A percentile compares a stretch with the other conserved stretches of the same genome.
These are phyloP conservation scores for Smutsia gigantea DNA, from an alignment of 2,797 vertebrate genomes.

Conservation along the genomic window DNA sequence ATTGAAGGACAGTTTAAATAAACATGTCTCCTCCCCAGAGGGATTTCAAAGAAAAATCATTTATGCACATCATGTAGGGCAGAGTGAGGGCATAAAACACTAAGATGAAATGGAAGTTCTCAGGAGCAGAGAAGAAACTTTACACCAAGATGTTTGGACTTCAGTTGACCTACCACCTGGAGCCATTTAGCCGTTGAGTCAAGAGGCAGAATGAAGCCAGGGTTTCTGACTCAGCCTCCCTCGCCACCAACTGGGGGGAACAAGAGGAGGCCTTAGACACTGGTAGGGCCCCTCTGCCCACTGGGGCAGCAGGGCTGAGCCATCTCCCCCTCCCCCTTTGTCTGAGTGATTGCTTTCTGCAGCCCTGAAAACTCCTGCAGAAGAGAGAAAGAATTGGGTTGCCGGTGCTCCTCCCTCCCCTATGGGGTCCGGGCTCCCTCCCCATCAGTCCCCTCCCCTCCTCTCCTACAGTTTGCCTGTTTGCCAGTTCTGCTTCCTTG, in stretches of 20 bases:
- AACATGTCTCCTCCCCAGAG: neutral
- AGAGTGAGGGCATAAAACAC: neutral
- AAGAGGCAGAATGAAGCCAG: neutral
- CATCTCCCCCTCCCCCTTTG: constrained; percentile 52
- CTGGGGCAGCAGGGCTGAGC: constrained; percentile 36
- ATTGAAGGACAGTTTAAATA: constrained; percentile 13
- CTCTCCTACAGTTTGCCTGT: neutral
- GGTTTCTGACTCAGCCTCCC: neutral
- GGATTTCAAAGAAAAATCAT: neutral
- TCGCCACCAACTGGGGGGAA: constrained; percentile 3
- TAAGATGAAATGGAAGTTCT: neutral
- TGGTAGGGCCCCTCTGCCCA: constrained; percentile 43
- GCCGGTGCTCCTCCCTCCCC: neutral
- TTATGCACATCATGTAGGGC: neutral
- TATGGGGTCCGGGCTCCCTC: too few species aligned
- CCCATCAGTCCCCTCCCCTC: too few species aligned
- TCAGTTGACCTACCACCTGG: neutral
- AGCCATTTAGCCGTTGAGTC: neutral
- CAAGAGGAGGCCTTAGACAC: constrained; percentile 15
- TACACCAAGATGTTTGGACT: neutral
- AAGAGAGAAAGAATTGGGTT: neutral
- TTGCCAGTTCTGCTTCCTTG: neutral
- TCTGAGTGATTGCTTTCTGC: constrained; percentile 64
- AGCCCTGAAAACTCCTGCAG: constrained; percentile 72
- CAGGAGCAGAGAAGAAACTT: neutral